A percentile compares a stretch with the other conserved stretches of the same genome.
phyloP scores from a whole-genome alignment of 2,113 vertebrate genomes.

The Macrotus californicus region DNA sequence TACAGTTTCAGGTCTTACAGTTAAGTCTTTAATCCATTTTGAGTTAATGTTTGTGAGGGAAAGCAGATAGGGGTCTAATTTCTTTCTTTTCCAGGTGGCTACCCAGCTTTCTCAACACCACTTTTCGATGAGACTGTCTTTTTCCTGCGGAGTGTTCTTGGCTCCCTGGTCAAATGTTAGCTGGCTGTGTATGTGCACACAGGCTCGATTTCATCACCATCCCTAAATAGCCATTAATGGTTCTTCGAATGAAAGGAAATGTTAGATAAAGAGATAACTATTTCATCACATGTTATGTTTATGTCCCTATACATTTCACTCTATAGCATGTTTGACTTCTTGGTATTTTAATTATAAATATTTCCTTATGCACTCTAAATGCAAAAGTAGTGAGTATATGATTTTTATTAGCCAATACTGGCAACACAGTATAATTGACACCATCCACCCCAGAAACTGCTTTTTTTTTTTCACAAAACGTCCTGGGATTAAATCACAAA shows the following conservation, averaged over 20 bases:
- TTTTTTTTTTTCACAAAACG: neutral
- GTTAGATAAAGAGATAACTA: neutral
- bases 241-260: neutral
- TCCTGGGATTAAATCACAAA: neutral
- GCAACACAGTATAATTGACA: neutral
- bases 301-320: neutral
- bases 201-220: neutral
- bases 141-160: neutral
- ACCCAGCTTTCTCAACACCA: neutral
- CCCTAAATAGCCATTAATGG: neutral
- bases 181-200: neutral
- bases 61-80: neutral
- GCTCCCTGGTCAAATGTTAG: neutral
- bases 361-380: neutral
- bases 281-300: neutral
- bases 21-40: neutral
- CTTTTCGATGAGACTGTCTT: neutral
- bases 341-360: conserved; percentile 10
- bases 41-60: neutral
- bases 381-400: neutral
- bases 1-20: neutral
- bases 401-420: neutral
- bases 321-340: neutral
- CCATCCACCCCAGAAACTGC: neutral
- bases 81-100: neutral